Base-by-base conservation (phyloP, 2,113 vertebrate species). In the Hippoglossus stenolepis region DNA sequence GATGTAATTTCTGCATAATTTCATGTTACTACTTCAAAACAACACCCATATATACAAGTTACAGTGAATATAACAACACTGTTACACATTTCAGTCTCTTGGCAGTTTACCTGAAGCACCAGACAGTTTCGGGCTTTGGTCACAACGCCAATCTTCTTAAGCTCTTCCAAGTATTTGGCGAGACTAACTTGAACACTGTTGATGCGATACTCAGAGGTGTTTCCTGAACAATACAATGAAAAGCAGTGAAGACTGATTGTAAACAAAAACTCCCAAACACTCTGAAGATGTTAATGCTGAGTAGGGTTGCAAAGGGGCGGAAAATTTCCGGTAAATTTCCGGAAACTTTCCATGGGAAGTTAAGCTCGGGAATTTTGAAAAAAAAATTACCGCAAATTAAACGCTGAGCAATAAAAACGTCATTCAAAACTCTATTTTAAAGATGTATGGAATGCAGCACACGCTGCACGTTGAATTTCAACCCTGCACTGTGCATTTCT, bases 51-150 rank as follows among this genome's bases (percentile, higher is more conserved):
- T 6, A 26, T 6, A 8, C 2, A 24, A 31, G 24, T 12, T 12
- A 23, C 14, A 31, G 15, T 28, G 26, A 23, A 17, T 43, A 63
- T 6, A 26, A 7, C 15, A 28, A 45, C 4, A 5, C 2, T 51
- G 12, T 23, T 12, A 53, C 2, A 63, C 9, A 66, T 12, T 59
- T 49, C 21, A 24, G 20, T 45, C 14, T 9, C 38, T 35, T 21
- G 14, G 8, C 2, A 72, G n/a, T 38, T 94, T 91, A 98, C 98
- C 96, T 99, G 98, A 86, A 97, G 98, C 83, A 99, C 95, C 11
- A 99, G 87, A 71, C 95, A 98, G 85, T 98, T 99, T 77, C 86
- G 96, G 45, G 94, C 96, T 94, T 95, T 99, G 73, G 96, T 94
- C 85, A 98, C 84, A 61, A 99, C 89, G 45, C 96, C 96, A 49